These are phyloP conservation scores for Spongilla lacustris DNA, from an alignment of 37 sponge, comb jelly and placozoan genomes.

Conservation along the genomic window DNA sequence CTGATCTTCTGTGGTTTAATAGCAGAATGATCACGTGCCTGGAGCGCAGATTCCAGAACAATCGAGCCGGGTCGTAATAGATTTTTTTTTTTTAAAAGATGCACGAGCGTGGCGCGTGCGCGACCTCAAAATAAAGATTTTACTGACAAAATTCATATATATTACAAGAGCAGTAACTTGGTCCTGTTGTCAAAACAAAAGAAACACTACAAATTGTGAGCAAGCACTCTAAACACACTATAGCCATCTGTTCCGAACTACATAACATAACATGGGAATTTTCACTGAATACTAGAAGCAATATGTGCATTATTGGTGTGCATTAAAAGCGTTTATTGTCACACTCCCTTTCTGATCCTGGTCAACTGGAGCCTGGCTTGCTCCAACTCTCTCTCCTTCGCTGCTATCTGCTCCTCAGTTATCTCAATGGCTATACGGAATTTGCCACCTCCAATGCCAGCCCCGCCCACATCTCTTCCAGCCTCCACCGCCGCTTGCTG, in stretches of 20 bases:
- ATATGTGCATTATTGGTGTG: neutral
- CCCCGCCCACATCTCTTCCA: conserved; percentile 4
- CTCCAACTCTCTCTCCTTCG: conserved; percentile 90
- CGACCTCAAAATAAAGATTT: too few species aligned
- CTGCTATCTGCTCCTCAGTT: conserved; percentile 73
- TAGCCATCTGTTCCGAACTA: too few species aligned
- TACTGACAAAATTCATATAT: neutral
- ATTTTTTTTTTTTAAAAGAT: too few species aligned
- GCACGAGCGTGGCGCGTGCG: too few species aligned
- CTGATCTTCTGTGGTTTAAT: too few species aligned
- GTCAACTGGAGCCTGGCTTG: conserved; percentile 75
- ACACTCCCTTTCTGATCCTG: conserved; percentile 31
- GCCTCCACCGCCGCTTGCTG: conserved; percentile 55
- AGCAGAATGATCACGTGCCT: too few species aligned
- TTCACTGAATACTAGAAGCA: too few species aligned
- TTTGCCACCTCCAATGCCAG: neutral
- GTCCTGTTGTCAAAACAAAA: neutral
- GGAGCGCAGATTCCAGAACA: too few species aligned
- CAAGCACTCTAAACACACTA: too few species aligned
- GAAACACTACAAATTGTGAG: neutral
- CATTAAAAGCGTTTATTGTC: neutral
- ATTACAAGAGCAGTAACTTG: neutral
- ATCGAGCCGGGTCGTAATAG: too few species aligned
- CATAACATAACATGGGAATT: too few species aligned
- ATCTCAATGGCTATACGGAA: conserved; percentile 82